Evolutionary conservation across 2,888 invertebrate genomes (phyloP), one percentile per base, ranked within the genome.

Genomic region (Epinotia nisella): DNA sequence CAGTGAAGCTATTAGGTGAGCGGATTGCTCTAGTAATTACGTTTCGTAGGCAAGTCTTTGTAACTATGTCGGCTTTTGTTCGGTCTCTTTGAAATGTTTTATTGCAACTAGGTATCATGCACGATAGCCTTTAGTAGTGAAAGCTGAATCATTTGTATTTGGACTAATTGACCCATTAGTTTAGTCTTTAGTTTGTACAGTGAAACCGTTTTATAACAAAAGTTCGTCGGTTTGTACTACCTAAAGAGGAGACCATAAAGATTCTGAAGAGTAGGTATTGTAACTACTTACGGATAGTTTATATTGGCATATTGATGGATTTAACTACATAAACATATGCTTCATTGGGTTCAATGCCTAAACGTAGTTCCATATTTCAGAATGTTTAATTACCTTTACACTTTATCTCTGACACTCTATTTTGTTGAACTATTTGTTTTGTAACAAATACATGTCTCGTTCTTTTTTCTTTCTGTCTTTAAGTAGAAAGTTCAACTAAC

Each of bases 21-120:
- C 85, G 85, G 85, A 92, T 90, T 91, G 93, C 88, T 87, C 85
- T 87, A 82, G 87, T 93, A 91, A 94, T 91, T 93, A 88, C 85
- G 89, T 94, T 93, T 91, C 83, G 92, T 89, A 90, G 90, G 87
- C 91, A 92, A 90, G 89, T 86, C 89, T 91, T 91, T 79, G 83
- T 81, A n/a, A n/a, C n/a, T n/a, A 82, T 82, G 84, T 82, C 74
- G 81, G 78, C 79, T 86, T 89, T 88, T 88, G 89, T 87, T 84
- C 81, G 81, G 83, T 78, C 81, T 83, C 83, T 83, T 85, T 87
- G 87, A 88, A 85, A 87, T 86, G 87, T 88, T 86, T 80, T 83
- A 85, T 84, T 82, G 78, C 82, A 82, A 82, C 83, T 83, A 78
- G 77, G 75, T 80, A 80, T 49, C 55, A 61, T 49, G 62, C 53